Conservation (phyloP, 2,113 vertebrate genomes). For the Hypomesus transpacificus region DNA sequence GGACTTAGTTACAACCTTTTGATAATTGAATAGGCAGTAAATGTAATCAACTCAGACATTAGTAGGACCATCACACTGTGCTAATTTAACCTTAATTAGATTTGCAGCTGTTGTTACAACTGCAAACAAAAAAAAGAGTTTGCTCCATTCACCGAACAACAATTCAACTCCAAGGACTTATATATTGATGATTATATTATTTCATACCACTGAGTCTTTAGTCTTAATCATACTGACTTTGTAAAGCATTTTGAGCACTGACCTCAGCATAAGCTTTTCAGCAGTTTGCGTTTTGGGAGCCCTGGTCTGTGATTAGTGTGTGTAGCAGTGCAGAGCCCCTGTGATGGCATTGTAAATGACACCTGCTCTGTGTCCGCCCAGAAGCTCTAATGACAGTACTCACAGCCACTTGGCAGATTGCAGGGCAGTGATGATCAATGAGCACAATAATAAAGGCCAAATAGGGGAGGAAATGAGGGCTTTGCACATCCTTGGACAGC, state of each 20-base stretch:
- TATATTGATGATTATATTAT: no score
- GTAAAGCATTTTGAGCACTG: no score
- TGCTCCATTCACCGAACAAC: no score
- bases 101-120: not conserved
- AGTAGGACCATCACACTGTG: not conserved
- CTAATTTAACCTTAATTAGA: not conserved
- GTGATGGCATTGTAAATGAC: constrained; percentile 11
- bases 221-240: no score
- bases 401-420: constrained; percentile 1
- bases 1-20: not conserved
- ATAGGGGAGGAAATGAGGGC: constrained; percentile 30
- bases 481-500: constrained; percentile 35
- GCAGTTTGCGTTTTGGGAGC: not conserved
- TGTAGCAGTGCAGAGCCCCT: constrained; percentile 4
- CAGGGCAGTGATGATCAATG: constrained; percentile 22
- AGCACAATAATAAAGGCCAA: constrained; percentile 20
- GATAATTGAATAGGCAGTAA: not conserved
- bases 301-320: constrained; percentile 17
- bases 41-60: not conserved
- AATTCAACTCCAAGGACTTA: no score
- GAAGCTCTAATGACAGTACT: constrained; percentile 26
- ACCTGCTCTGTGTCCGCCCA: constrained; percentile 3
- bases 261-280: not conserved
- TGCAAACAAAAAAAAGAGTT: no score
- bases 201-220: no score